Evolutionary conservation across 2,797 vertebrate genomes (phyloP), one percentile per base, ranked within the genome.

Genomic region (Salarias fasciatus): DNA sequence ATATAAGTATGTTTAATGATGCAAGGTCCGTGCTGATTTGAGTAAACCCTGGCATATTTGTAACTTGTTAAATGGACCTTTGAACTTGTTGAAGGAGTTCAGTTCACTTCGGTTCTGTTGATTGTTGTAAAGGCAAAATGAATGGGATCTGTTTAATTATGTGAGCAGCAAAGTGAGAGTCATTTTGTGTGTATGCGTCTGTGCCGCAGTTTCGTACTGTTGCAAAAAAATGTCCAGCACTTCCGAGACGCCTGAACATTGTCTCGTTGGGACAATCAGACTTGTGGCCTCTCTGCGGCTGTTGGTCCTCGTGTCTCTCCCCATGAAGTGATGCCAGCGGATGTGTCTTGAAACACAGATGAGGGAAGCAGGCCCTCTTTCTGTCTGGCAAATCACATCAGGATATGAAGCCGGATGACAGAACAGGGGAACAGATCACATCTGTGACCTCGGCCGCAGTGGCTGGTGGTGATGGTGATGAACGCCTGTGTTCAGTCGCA

Each of bases 311-410:
- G 53, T 12, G 57, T 72, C 66, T 72, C 66, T 52, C 13, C 49
- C 43, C 50, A 71, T 72, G 52, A 77, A 68, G 63, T 30, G 54
- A 66, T 64, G 65, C 54, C 51, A 47, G 13, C 41, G 37, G 75
- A 83, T 69, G 72, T 56, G 28, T 57, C 24, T 63, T 38, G 75
- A 82, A 49, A 6, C 66, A 64, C 56, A 45, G 80, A 75, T 78
- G 74, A 86, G 69, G 72, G 61, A 63, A 82, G 51, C 75, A 44
- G 69, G 72, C 37, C 51, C 24, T 35, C 57, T 75, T 82, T 58
- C 69, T 69, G 49, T 33, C 64, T 38, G 10, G 73, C 58, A 87
- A 90, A 91, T 88, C 38, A 42, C 72, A 89, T 89, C 77, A 87
- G 71, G 40, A 61, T 44, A 70, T 77, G 82, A 88, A 85, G 63